Conservation (phyloP, 2,113 vertebrate species). For the Nestor notabilis region DNA sequence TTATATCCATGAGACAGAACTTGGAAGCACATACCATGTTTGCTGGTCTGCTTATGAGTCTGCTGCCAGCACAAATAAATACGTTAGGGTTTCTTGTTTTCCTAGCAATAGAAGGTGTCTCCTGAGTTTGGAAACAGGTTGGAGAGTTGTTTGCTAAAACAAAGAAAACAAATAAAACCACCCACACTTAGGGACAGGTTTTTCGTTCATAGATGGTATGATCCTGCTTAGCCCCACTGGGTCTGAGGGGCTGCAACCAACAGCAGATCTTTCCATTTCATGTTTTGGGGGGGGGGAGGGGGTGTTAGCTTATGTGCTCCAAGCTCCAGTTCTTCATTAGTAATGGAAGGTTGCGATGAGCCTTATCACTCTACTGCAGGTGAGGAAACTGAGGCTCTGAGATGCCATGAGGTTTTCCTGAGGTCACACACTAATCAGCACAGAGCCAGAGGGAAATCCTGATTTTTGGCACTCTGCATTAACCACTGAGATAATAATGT, state of each 20-base stretch:
- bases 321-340: neutral
- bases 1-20: slow-evolving; percentile 29
- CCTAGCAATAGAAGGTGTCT: neutral
- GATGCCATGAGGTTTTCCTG: neutral
- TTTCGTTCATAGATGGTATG: neutral
- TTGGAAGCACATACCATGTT: slow-evolving; percentile 20
- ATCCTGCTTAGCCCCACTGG: neutral
- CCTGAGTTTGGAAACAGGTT: neutral
- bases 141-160: neutral
- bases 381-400: slow-evolving; percentile 29
- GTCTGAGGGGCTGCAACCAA: neutral
- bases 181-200: neutral
- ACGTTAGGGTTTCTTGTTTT: neutral
- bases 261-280: neutral
- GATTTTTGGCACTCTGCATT: slow-evolving; percentile 12
- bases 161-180: neutral
- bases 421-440: slow-evolving; percentile 1
- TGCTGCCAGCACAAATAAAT: neutral
- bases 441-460: slow-evolving; percentile 6
- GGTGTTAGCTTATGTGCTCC: neutral
- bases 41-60: neutral
- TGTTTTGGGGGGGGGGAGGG: neutral
- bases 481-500: slow-evolving; percentile 9
- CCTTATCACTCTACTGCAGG: neutral
- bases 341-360: neutral